These are phyloP conservation scores for Garrulus glandarius DNA, from an alignment of 2,797 vertebrate genomes.

Conservation along the genomic window DNA sequence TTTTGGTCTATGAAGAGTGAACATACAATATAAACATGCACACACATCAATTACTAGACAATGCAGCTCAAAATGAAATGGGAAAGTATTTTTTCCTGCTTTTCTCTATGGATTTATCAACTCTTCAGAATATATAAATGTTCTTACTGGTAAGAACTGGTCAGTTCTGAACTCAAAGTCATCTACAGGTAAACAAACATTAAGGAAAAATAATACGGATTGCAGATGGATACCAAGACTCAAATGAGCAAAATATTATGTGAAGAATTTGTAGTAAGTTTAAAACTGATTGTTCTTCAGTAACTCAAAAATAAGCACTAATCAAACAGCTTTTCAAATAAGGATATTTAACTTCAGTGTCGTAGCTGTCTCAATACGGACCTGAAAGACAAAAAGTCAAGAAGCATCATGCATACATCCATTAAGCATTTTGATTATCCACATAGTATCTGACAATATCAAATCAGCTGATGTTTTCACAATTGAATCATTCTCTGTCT, in stretches of 20 bases:
- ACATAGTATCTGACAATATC: background rate
- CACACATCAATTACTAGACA: background rate
- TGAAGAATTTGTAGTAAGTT: background rate
- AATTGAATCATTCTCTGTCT: background rate
- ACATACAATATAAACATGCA: background rate
- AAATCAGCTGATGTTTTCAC: background rate
- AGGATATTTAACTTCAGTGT: slow-evolving; percentile 99
- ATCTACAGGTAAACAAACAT: slow-evolving; percentile 87
- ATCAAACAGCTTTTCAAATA: background rate
- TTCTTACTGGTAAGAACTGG: slow-evolving; percentile 92
- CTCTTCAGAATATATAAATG: background rate
- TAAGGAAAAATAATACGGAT: slow-evolving; percentile 73
- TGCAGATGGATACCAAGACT: fast-evolving
- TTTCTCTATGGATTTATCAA: background rate
- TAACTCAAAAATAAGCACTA: background rate
- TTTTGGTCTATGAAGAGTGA: background rate
- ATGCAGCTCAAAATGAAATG: background rate
- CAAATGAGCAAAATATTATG: background rate
- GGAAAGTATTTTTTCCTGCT: background rate
- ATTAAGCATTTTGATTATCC: background rate
- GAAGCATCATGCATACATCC: fast-evolving
- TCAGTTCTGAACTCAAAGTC: slow-evolving; percentile 97
- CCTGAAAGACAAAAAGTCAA: slow-evolving; percentile 75
- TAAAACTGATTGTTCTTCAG: background rate
- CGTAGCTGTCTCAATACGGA: slow-evolving; percentile 94